Evolutionary conservation across 2,888 invertebrate genomes (phyloP).

Genomic region (Microplitis deprimator): DNA sequence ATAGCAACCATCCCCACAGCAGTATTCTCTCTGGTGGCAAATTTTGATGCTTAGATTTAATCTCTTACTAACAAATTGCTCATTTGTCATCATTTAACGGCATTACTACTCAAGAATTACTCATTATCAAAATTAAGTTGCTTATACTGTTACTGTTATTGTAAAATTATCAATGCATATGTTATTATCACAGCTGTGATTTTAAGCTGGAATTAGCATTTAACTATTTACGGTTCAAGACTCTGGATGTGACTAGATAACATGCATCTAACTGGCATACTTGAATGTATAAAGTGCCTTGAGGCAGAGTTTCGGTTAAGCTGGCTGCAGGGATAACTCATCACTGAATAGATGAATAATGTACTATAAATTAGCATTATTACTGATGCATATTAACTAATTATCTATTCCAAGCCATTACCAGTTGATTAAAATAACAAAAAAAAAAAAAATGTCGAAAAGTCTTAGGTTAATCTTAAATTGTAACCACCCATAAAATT

Average conservation of each 20-base stretch:
- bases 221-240: neutral
- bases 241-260: neutral
- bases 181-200: neutral
- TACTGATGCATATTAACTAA: neutral
- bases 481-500: no score
- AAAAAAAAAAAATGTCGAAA: no score
- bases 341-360: neutral
- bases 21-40: neutral
- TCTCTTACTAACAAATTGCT: conserved; percentile 11
- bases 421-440: no score
- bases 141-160: neutral
- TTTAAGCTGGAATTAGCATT: neutral
- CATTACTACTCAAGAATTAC: neutral
- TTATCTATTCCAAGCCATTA: no score
- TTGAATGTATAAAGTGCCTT: neutral
- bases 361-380: neutral
- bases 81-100: conserved; percentile 4
- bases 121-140: no score
- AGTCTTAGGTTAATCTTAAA: no score
- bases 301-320: neutral
- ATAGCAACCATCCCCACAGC: no score
- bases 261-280: neutral
- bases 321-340: neutral
- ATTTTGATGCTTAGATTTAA: neutral
- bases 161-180: neutral